Conservation (phyloP, 2,113 vertebrate genomes). For the Tauraco erythrolophus region DNA sequence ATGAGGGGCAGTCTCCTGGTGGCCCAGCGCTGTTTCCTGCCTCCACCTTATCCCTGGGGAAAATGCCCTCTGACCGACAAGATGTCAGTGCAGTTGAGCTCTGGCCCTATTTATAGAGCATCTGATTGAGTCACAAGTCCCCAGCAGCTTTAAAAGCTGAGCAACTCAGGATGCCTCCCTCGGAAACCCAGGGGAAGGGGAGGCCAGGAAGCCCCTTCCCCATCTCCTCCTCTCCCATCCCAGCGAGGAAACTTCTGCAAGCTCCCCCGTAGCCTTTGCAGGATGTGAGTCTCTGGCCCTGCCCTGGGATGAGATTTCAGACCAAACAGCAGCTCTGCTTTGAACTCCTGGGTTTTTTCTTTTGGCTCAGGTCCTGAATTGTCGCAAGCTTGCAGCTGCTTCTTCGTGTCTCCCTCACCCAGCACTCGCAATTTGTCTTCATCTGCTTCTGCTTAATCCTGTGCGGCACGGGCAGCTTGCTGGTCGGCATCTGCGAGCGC, state of each 20-base stretch:
- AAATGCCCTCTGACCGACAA: neutral
- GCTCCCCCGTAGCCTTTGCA: neutral
- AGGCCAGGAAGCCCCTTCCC: neutral
- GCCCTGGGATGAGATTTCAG: neutral
- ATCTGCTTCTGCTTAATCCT: constrained; percentile 48
- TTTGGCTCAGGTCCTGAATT: constrained; percentile 9
- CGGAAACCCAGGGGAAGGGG: neutral
- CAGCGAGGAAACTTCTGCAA: neutral
- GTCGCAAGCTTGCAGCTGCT: constrained; percentile 36
- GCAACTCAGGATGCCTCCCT: neutral
- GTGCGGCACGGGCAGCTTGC: neutral
- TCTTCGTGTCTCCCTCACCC: neutral
- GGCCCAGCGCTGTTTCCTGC: neutral
- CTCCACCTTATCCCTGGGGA: neutral
- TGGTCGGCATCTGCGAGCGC: neutral
- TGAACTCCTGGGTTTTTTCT: neutral
- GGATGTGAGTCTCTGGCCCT: neutral
- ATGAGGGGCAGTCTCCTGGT: neutral
- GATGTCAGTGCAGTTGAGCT: neutral
- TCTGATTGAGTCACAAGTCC: neutral
- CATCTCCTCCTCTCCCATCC: neutral
- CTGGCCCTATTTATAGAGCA: neutral
- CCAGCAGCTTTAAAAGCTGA: neutral
- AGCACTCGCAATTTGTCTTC: neutral
- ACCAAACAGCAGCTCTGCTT: neutral